Percentiles rank a stretch among this genome's conserved stretches.
These are phyloP conservation scores for Trididemnum clinides DNA, from an alignment of 23 tunicate species.

Conservation along the genomic window DNA sequence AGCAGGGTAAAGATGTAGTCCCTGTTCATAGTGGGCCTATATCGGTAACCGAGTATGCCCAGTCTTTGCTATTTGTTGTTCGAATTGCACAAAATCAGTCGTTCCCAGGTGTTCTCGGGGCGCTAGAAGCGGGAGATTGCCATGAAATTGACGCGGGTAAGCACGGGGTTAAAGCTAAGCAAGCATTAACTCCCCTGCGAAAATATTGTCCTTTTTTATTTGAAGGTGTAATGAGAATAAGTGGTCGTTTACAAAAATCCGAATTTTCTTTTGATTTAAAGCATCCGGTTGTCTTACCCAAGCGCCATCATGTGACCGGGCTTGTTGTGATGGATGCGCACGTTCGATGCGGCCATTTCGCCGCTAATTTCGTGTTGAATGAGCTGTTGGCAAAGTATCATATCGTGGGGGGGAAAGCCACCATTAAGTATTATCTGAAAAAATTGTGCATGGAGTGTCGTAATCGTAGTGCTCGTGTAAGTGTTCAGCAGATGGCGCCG, in stretches of 20 bases:
- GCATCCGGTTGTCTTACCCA: neutral
- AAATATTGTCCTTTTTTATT: neutral
- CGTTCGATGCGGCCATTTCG: neutral
- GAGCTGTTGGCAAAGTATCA: neutral
- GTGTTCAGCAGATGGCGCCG: no score
- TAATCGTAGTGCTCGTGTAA: neutral
- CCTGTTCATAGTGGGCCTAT: neutral
- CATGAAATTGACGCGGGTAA: neutral
- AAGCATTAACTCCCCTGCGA: neutral
- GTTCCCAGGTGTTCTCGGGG: neutral
- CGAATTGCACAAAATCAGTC: neutral
- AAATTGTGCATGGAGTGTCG: neutral
- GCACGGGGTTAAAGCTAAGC: neutral
- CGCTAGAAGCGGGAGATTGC: neutral
- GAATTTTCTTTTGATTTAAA: neutral
- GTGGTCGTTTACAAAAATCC: neutral
- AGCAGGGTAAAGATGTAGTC: no score
- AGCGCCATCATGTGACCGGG: neutral
- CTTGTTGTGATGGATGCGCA: neutral
- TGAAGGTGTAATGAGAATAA: neutral
- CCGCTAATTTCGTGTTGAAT: neutral
- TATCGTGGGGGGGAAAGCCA: neutral
- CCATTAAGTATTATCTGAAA: neutral
- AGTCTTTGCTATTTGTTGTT: no score
- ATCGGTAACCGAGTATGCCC: neutral